Conservation (phyloP, 2,888 invertebrate genomes). For the Colletes collaris region DNA sequence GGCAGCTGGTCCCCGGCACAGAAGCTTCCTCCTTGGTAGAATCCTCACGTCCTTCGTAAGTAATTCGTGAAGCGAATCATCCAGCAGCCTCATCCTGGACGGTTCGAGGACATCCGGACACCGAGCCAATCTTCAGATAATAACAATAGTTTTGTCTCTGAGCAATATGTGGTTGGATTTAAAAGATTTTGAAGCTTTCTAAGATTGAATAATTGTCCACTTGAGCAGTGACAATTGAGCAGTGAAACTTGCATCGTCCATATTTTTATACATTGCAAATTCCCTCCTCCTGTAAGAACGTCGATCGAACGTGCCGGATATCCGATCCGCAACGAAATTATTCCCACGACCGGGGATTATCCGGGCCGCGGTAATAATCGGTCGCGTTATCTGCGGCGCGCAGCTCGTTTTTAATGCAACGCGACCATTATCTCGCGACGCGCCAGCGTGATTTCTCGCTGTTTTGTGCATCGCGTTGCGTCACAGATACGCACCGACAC, state of each 20-base stretch:
- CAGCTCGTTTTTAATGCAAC: conserved; percentile 23
- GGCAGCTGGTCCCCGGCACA: conserved; percentile 37
- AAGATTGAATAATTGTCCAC: no score
- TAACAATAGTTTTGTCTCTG: neutral
- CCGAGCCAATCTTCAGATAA: conserved; percentile 19
- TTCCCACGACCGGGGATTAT: conserved; percentile 13
- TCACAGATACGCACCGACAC: conserved; percentile 31
- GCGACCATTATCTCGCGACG: conserved; percentile 6
- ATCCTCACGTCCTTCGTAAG: conserved; percentile 75
- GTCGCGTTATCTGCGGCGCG: conserved; percentile 22
- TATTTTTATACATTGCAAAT: no score
- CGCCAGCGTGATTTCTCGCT: conserved; percentile 31
- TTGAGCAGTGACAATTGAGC: no score
- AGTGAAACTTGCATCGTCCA: no score
- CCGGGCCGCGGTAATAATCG: conserved; percentile 14
- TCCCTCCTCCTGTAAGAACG: no score
- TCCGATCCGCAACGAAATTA: neutral
- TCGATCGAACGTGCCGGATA: no score
- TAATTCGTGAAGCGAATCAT: conserved; percentile 77
- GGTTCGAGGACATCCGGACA: conserved; percentile 54
- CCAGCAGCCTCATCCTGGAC: conserved; percentile 66
- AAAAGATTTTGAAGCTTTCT: no score
- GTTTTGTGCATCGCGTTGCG: conserved; percentile 35
- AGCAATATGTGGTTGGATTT: no score
- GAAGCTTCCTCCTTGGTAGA: conserved; percentile 63